Evolutionary conservation across 2,113 vertebrate species (phyloP), one percentile per base, ranked within the genome.

Genomic region (Genyomyrus donnyi): DNA sequence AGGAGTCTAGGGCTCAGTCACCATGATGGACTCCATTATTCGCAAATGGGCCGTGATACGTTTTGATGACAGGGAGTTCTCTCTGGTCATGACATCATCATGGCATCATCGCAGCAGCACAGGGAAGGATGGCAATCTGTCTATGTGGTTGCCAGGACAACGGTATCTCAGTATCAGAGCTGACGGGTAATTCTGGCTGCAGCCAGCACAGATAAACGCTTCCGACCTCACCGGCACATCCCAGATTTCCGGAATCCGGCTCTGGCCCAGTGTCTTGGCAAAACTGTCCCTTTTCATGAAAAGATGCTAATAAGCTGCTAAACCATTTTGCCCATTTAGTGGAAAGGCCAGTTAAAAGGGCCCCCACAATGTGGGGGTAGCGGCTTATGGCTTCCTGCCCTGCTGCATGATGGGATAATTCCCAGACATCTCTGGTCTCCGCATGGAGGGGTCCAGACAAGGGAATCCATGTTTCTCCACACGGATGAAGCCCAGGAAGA

Each of bases 11-110:
- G 87, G 50, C 50, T 88, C 87, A 88, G 39, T 74, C 24, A 35
- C 27, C 42, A 88, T 88, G 58, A 70, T 31, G 35, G 53, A 80
- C 83, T 85, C 90, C 83, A 90, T 88, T 90, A 88, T 87, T 74
- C 58, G 35, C 50, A 50, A 83, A 80, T 84, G 70, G 77, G 74
- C 90, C 24, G 31, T 13, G 21, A 31, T 31, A 13, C n/a, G 10
- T 50, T 80, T 31, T 42, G 74, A 80, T 42, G 35, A 3, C 31
- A 80, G 31, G 31, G 31, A 80, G 31, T 39, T 42, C 74, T 80
- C 35, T 39, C 31, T 19, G 13, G 35, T 39, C 74, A 13, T 8
- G 74, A 80, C 74, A 80, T 80, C 70, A 39, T 35, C 15, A 13
- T 11, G 5, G 74, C 19, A 56, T 10, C 58, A 66, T 66, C 58